Evolutionary conservation across 2,888 invertebrate species (phyloP).

Genomic region (Chironomus tentans): DNA sequence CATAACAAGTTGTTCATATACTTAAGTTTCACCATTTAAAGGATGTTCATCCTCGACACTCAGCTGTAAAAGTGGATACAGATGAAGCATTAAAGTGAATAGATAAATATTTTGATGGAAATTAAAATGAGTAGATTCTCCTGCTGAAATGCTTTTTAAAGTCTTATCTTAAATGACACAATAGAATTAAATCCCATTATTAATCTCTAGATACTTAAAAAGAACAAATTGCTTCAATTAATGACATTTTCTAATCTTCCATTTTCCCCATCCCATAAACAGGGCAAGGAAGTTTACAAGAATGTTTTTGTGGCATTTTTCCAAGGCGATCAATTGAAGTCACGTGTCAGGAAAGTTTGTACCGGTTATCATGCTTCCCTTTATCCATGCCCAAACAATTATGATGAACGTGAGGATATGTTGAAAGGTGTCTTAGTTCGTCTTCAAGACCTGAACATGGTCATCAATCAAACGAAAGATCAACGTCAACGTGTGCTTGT

Average conservation of each 20-base stretch:
- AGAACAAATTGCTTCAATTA: background rate
- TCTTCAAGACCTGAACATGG: constrained; percentile 68
- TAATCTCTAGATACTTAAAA: too few species aligned
- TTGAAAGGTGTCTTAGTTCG: constrained; percentile 70
- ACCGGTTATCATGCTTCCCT: constrained; percentile 86
- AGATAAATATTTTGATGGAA: too few species aligned
- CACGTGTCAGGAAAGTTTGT: constrained; percentile 86
- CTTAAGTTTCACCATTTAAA: too few species aligned
- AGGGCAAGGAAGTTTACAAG: constrained; percentile 79
- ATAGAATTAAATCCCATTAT: too few species aligned
- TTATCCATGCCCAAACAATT: constrained; percentile 78
- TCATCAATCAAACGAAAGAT: constrained; percentile 73
- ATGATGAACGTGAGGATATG: constrained; percentile 71
- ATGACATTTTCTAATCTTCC: constrained; percentile 19
- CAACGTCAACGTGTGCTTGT: constrained; percentile 72
- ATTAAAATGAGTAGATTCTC: too few species aligned
- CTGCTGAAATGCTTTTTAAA: too few species aligned
- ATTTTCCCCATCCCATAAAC: background rate
- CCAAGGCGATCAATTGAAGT: constrained; percentile 88
- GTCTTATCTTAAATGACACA: too few species aligned
- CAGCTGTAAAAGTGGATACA: too few species aligned
- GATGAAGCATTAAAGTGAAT: too few species aligned
- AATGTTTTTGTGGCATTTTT: constrained; percentile 82
- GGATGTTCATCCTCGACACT: too few species aligned
- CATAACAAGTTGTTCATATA: too few species aligned